Conservation (phyloP, 2,113 vertebrate species). For the Solea solea region DNA sequence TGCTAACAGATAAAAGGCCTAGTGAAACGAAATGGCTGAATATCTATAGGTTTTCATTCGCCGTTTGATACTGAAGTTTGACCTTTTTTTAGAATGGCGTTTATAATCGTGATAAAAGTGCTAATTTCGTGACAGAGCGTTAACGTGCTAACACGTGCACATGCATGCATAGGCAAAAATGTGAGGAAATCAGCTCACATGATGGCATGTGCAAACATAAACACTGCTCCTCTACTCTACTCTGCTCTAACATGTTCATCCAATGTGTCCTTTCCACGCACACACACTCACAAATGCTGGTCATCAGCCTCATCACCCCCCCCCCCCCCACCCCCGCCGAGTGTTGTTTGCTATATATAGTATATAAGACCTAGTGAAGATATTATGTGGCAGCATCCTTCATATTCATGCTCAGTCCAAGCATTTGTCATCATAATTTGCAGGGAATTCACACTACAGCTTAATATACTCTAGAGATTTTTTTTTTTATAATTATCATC, state of each 20-base stretch:
- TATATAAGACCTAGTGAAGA: slow-evolving; percentile 51
- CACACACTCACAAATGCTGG: slow-evolving; percentile 13
- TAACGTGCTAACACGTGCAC: background rate
- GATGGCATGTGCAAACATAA: too few species aligned
- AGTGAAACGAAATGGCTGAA: too few species aligned
- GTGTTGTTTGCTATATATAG: slow-evolving; percentile 63
- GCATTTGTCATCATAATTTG: slow-evolving; percentile 36
- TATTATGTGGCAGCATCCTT: slow-evolving; percentile 47
- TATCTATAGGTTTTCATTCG: too few species aligned
- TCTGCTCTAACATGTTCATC: slow-evolving; percentile 64
- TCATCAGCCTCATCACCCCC: slow-evolving; percentile 32
- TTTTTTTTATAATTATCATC: background rate
- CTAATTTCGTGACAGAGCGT: too few species aligned
- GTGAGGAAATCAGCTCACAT: background rate
- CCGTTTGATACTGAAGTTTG: too few species aligned
- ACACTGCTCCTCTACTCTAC: too few species aligned
- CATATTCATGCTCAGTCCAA: slow-evolving; percentile 34
- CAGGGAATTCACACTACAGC: slow-evolving; percentile 16
- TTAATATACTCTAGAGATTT: background rate
- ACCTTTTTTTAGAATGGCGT: too few species aligned
- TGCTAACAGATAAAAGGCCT: too few species aligned
- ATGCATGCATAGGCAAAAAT: background rate
- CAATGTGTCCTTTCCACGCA: slow-evolving; percentile 77
- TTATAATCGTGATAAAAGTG: too few species aligned
- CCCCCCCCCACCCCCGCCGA: slow-evolving; percentile 6